A percentile compares a stretch with the other conserved stretches of the same genome.
Conservation (phyloP, 2,797 vertebrate species). For the Sebastes dallii region DNA sequence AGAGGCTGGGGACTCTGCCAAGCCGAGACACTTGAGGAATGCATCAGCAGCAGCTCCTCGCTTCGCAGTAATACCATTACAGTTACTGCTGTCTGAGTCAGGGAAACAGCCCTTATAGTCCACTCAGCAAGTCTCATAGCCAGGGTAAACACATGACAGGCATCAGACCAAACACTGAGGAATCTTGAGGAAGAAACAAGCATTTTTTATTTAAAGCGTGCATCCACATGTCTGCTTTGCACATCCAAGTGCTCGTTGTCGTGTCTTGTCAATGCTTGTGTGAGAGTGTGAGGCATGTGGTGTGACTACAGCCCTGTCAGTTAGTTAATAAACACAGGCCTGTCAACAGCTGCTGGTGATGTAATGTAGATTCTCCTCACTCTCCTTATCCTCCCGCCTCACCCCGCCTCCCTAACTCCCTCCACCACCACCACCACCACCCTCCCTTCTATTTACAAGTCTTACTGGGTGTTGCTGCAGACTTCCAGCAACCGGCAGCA, state of each 20-base stretch:
- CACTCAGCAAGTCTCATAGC: constrained; percentile 58
- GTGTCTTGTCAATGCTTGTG: constrained; percentile 15
- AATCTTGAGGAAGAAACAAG: background rate
- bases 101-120: constrained; percentile 39
- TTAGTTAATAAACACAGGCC: constrained; percentile 91
- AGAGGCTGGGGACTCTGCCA: constrained; percentile 61
- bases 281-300: constrained; percentile 29
- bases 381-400: constrained; percentile 60
- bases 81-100: constrained; percentile 55
- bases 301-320: constrained; percentile 80
- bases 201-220: background rate
- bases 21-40: constrained; percentile 75
- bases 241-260: background rate
- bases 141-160: constrained; percentile 43
- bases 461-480: constrained; percentile 77
- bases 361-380: constrained; percentile 90
- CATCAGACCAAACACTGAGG: background rate
- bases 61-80: constrained; percentile 48
- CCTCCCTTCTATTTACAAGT: constrained; percentile 88
- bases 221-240: background rate
- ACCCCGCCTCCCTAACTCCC: constrained; percentile 43
- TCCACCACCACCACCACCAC: constrained; percentile 46
- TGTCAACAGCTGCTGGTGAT: constrained; percentile 94
- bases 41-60: constrained; percentile 39
- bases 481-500: constrained; percentile 58